A percentile compares a stretch with the other conserved stretches of the same genome.
These are phyloP conservation scores for Labeo calbasu DNA, from an alignment of 2,797 vertebrate species.

Conservation along the genomic window DNA sequence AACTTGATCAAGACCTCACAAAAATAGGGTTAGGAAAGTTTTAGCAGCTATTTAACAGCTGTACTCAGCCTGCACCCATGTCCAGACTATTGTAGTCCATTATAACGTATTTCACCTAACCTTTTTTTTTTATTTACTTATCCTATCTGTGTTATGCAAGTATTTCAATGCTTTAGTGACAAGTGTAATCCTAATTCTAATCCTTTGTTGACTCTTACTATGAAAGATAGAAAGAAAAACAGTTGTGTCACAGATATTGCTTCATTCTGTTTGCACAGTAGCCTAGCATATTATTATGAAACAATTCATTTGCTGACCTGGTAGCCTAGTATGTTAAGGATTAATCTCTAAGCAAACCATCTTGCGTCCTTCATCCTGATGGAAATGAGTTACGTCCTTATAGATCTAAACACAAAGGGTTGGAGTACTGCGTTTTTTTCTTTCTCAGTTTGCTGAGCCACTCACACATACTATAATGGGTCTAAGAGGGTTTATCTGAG, in stretches of 20 bases:
- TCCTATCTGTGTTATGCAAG: neutral
- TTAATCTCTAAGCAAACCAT: neutral
- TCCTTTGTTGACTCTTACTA: neutral
- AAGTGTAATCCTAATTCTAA: neutral
- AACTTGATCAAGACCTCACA: neutral
- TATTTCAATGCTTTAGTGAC: neutral
- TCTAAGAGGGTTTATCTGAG: constrained; percentile 57
- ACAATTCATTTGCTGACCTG: constrained; percentile 2
- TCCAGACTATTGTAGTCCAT: neutral
- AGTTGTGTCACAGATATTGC: constrained; percentile 1
- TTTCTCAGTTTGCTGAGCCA: constrained; percentile 29
- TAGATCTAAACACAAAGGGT: constrained; percentile 10
- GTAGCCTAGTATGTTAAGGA: neutral
- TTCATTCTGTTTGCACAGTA: constrained; percentile 15
- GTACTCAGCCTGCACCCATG: neutral
- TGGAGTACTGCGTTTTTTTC: constrained; percentile 31
- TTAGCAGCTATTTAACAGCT: neutral
- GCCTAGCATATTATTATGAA: neutral
- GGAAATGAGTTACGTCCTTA: constrained; percentile 2
- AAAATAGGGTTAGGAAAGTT: neutral
- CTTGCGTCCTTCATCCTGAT: neutral
- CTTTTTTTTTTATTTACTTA: neutral
- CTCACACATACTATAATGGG: constrained; percentile 47
- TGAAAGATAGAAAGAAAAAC: constrained; percentile 7
- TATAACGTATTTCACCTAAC: neutral